Evolutionary conservation across 2,888 invertebrate genomes (phyloP).

Genomic region (Lasioglossum calceatum): DNA sequence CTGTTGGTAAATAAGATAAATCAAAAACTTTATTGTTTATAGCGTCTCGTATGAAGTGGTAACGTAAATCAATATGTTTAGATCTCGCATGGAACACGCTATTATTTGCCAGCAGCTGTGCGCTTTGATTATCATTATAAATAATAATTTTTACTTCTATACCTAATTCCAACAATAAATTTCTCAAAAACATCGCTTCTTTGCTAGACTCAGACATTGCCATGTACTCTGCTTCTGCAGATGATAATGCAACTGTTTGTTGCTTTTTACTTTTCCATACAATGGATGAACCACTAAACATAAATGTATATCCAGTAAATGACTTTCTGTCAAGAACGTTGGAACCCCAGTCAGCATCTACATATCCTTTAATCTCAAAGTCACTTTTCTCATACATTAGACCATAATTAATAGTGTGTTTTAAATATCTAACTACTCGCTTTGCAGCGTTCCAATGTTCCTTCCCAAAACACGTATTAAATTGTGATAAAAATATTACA

Average conservation of each 20-base stretch:
- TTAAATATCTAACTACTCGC: no score
- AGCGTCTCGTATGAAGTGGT: slow-evolving; percentile 26
- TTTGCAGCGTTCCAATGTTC: no score
- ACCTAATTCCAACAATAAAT: slow-evolving; percentile 23
- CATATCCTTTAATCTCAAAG: no score
- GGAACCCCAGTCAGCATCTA: slow-evolving; percentile 33
- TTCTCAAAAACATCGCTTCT: slow-evolving; percentile 11
- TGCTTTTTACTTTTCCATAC: slow-evolving; percentile 30
- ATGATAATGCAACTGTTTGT: slow-evolving; percentile 19
- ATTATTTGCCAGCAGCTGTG: slow-evolving; percentile 10
- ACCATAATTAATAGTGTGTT: no score
- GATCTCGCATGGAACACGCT: slow-evolving; percentile 11
- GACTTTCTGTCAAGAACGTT: slow-evolving; percentile 12
- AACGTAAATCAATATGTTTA: slow-evolving; percentile 27
- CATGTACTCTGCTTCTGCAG: slow-evolving; percentile 29
- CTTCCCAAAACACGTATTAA: no score
- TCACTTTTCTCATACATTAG: no score
- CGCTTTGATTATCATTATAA: slow-evolving; percentile 30
- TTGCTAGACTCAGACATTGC: slow-evolving; percentile 7
- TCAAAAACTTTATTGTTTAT: background rate
- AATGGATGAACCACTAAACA: background rate
- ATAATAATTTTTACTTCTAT: background rate
- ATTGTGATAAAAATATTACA: no score
- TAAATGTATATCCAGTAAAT: slow-evolving; percentile 27
- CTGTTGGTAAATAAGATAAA: slow-evolving; percentile 15